Evolutionary conservation across 1,140 invertebrate genomes (phyloP).

Genomic region (Pomacea maculata): DNA sequence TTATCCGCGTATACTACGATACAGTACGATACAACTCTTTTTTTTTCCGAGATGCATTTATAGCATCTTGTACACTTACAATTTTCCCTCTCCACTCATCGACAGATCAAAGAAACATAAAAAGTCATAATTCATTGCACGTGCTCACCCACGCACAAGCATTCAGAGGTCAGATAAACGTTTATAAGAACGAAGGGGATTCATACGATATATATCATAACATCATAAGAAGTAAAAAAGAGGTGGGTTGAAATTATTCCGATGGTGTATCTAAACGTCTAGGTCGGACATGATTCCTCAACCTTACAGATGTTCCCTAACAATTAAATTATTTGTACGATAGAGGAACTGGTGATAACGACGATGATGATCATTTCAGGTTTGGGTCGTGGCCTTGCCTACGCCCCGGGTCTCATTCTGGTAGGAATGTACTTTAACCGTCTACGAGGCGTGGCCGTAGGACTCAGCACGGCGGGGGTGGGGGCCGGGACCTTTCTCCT

Average conservation of each 20-base stretch:
- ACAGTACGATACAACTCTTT: too few species aligned
- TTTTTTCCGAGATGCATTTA: too few species aligned
- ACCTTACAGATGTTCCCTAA: neutral
- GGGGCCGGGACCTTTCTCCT: constrained; percentile 61
- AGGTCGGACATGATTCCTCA: neutral
- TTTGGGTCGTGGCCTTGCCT: constrained; percentile 56
- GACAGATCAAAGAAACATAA: too few species aligned
- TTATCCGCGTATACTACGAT: too few species aligned
- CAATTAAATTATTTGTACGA: neutral
- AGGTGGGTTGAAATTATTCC: neutral
- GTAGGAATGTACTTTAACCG: constrained; percentile 58
- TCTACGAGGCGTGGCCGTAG: constrained; percentile 51
- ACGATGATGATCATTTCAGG: constrained; percentile 43
- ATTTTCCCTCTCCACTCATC: too few species aligned
- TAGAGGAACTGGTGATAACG: neutral
- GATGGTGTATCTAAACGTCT: neutral
- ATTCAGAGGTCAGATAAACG: too few species aligned
- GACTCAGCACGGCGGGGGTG: constrained; percentile 60
- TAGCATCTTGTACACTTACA: too few species aligned
- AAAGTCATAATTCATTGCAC: too few species aligned
- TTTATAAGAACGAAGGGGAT: too few species aligned
- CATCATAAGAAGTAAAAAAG: too few species aligned
- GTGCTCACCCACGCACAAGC: too few species aligned
- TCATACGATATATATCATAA: too few species aligned
- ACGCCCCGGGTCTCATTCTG: constrained; percentile 56